These are phyloP conservation scores for Cosmopolites sordidus DNA, from an alignment of 2,888 invertebrate genomes.

Conservation along the genomic window DNA sequence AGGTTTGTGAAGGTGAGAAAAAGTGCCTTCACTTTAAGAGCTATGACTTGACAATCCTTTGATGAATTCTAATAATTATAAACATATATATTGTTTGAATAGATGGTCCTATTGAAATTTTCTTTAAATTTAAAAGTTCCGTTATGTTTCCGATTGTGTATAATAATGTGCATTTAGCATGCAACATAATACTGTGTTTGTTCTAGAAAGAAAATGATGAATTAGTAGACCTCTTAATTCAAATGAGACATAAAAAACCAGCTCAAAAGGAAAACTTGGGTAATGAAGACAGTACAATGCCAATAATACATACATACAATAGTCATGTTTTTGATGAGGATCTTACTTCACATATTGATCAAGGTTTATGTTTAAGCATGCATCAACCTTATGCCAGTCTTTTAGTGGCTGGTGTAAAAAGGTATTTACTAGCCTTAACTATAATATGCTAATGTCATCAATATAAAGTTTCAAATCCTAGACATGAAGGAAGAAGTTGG, in stretches of 20 bases:
- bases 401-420: slow-evolving; percentile 87
- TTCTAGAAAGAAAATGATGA: slow-evolving; percentile 37
- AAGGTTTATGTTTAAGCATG: slow-evolving; percentile 86
- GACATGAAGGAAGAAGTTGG: slow-evolving; percentile 93
- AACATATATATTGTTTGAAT: slow-evolving; percentile 2
- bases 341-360: slow-evolving; percentile 43
- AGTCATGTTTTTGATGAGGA: slow-evolving; percentile 43
- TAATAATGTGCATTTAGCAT: no score
- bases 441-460: background rate
- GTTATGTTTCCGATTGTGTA: no score
- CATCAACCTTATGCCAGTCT: slow-evolving; percentile 96
- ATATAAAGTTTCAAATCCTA: slow-evolving; percentile 39
- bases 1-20: no score
- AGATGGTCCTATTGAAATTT: background rate
- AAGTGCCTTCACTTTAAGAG: no score
- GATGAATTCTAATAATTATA: no score
- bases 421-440: slow-evolving; percentile 49
- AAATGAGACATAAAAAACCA: slow-evolving; percentile 41
- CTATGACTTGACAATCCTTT: no score
- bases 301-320: slow-evolving; percentile 34
- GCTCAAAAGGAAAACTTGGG: slow-evolving; percentile 35
- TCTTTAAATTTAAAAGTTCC: no score
- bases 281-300: slow-evolving; percentile 36
- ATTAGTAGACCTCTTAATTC: slow-evolving; percentile 38
- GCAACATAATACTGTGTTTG: no score